Evolutionary conservation across 2,888 invertebrate genomes (phyloP).

Genomic region (Choreutis nemorana): DNA sequence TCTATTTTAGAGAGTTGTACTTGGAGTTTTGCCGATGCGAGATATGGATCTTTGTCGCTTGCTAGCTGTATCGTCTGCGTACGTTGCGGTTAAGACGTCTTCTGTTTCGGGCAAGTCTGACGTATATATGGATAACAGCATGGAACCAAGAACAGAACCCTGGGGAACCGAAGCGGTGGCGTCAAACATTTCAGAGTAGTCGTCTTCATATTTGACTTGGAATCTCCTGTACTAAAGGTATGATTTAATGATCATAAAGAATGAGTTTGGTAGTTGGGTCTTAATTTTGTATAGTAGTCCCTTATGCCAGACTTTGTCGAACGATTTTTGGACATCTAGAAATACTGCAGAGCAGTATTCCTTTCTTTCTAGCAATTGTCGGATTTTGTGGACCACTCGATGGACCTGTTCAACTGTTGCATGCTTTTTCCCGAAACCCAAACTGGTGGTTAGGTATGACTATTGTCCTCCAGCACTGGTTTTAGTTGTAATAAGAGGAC

Average conservation of each 20-base stretch:
- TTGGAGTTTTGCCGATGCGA: too few species aligned
- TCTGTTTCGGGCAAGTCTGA: neutral
- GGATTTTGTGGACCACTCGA: neutral
- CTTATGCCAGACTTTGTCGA: slow-evolving; percentile 1
- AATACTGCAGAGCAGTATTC: too few species aligned
- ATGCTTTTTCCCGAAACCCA: neutral
- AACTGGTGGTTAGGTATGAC: neutral
- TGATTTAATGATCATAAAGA: neutral
- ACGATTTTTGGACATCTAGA: neutral
- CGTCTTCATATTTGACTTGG: neutral
- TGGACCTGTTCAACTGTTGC: slow-evolving; percentile 1
- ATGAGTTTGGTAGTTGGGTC: neutral
- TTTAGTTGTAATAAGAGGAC: too few species aligned
- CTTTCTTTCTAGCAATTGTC: neutral
- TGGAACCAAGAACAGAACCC: slow-evolving; percentile 1
- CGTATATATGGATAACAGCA: slow-evolving; percentile 1
- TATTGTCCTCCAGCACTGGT: neutral
- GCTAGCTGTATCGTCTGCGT: slow-evolving; percentile 2
- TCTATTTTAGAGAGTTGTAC: too few species aligned
- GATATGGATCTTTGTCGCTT: slow-evolving; percentile 10
- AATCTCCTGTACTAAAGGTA: neutral
- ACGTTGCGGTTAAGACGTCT: slow-evolving; percentile 1
- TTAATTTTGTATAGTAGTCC: slow-evolving; percentile 1
- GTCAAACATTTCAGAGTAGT: neutral
- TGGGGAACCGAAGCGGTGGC: neutral